Percentiles rank a stretch among this genome's conserved stretches.
These are phyloP conservation scores for Machimus rusticus DNA, from an alignment of 2,888 invertebrate genomes.

Conservation along the genomic window DNA sequence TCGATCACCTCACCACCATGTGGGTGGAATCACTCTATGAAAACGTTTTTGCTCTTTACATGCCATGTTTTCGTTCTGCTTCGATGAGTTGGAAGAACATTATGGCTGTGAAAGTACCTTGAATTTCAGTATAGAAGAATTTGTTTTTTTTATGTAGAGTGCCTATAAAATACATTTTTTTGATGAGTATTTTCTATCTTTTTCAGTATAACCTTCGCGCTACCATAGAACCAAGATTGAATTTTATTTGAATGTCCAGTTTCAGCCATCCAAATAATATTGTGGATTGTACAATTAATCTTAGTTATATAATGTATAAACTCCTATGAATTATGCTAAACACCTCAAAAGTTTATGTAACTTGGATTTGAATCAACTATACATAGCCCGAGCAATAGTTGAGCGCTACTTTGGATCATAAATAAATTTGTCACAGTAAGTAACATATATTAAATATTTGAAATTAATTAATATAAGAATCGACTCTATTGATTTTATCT, in stretches of 20 bases:
- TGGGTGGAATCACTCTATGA: background rate
- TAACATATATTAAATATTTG: background rate
- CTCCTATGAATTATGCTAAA: background rate
- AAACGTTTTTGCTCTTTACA: background rate
- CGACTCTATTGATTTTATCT: background rate
- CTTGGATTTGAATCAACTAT: background rate
- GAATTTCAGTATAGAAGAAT: background rate
- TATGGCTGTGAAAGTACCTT: background rate
- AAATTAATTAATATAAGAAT: background rate
- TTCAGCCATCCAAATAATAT: background rate
- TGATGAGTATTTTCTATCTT: background rate
- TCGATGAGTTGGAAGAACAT: background rate
- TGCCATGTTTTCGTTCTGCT: background rate
- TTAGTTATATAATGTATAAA: background rate
- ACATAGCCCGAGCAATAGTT: background rate
- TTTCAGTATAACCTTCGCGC: background rate
- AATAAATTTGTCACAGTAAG: background rate
- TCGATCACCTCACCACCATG: background rate
- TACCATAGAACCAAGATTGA: background rate
- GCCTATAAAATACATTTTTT: background rate
- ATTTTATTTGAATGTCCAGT: background rate
- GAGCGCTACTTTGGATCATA: background rate
- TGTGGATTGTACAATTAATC: background rate
- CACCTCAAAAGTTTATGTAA: background rate
- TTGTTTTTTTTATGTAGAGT: background rate